These are phyloP conservation scores for Oncorhynchus keta DNA, from an alignment of 2,113 vertebrate genomes.

Conservation along the genomic window DNA sequence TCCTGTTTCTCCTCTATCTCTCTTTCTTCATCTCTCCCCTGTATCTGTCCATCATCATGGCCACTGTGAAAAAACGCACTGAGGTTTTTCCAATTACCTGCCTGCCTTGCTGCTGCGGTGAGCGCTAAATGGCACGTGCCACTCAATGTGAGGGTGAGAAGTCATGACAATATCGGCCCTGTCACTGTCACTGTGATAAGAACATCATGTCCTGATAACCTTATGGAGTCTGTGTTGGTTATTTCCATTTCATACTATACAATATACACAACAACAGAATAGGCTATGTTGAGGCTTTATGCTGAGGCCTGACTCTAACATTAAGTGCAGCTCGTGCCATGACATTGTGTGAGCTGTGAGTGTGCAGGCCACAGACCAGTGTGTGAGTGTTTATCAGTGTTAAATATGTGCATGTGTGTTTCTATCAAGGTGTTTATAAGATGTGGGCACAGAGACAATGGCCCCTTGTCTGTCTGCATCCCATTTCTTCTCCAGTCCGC, in stretches of 20 bases:
- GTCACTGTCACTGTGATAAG: neutral
- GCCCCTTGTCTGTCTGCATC: slow-evolving; percentile 64
- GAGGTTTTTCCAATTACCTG: too few species aligned
- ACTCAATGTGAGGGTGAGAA: too few species aligned
- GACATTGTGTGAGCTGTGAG: slow-evolving; percentile 5
- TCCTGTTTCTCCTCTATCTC: neutral
- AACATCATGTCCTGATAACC: neutral
- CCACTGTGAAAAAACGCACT: neutral
- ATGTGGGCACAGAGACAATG: slow-evolving; percentile 58
- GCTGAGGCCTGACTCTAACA: neutral
- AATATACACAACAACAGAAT: neutral
- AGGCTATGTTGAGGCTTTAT: neutral
- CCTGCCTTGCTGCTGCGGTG: too few species aligned
- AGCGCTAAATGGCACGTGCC: too few species aligned
- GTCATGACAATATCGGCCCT: too few species aligned
- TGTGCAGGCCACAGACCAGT: slow-evolving; percentile 1
- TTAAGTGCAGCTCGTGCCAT: neutral
- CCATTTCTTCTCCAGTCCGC: slow-evolving; percentile 47
- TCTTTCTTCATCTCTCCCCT: neutral
- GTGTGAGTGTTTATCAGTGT: slow-evolving; percentile 9
- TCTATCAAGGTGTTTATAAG: slow-evolving; percentile 54
- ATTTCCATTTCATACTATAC: too few species aligned
- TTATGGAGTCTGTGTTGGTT: too few species aligned
- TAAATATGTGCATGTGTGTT: slow-evolving; percentile 25
- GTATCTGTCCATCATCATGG: neutral